Evolutionary conservation across 2,797 vertebrate species (phyloP).

Genomic region (Sebastes reedi): DNA sequence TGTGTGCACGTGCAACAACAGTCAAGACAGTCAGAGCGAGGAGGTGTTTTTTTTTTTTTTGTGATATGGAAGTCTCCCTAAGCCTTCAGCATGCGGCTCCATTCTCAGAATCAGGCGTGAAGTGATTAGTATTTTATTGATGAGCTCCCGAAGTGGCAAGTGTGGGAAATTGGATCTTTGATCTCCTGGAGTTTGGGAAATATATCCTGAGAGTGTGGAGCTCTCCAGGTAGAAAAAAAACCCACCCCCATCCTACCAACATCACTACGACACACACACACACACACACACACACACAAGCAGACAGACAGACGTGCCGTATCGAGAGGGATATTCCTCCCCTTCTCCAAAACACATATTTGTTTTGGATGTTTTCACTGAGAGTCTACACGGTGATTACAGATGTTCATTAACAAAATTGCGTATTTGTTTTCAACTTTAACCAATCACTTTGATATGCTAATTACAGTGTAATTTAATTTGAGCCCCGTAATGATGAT

Average conservation of each 20-base stretch:
- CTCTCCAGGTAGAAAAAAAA: constrained; percentile 74
- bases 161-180: constrained; percentile 86
- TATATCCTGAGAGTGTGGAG: constrained; percentile 79
- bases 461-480: constrained; percentile 99
- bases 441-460: constrained; percentile 99
- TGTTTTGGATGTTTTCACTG: constrained; percentile 98
- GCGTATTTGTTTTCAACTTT: constrained; percentile 99
- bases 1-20: constrained; percentile 47
- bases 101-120: constrained; percentile 75
- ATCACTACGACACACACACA: neutral
- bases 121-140: constrained; percentile 88
- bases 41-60: constrained; percentile 41
- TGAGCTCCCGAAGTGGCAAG: constrained; percentile 85
- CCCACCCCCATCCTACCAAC: constrained; percentile 12
- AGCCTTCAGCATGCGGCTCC: constrained; percentile 66
- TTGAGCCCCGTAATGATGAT: constrained; percentile 99
- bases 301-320: constrained; percentile 39
- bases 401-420: constrained; percentile 99
- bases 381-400: constrained; percentile 95
- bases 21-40: constrained; percentile 44
- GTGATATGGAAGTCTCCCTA: constrained; percentile 76
- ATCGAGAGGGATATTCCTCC: constrained; percentile 73
- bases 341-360: constrained; percentile 95
- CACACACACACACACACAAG: neutral
- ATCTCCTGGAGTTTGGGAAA: constrained; percentile 83